A percentile compares a stretch with the other conserved stretches of the same genome.
These are phyloP conservation scores for Pycnonotus jocosus DNA, from an alignment of 2,113 vertebrate genomes.

Conservation along the genomic window DNA sequence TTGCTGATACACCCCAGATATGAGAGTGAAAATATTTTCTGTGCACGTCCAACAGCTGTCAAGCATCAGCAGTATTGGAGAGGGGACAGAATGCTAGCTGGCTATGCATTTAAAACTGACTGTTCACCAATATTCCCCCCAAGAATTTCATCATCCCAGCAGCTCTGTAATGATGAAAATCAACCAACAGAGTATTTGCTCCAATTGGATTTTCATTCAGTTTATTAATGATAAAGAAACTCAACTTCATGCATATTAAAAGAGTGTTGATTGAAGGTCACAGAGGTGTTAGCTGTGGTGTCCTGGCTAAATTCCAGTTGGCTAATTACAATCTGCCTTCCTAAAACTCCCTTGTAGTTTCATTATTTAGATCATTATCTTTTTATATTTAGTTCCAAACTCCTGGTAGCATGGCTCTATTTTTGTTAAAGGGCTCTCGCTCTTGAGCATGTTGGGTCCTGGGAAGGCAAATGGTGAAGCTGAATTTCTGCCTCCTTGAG, in stretches of 20 bases:
- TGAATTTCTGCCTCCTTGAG: background rate
- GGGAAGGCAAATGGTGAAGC: background rate
- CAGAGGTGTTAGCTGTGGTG: slow-evolving; percentile 63
- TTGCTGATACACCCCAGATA: background rate
- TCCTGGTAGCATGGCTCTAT: background rate
- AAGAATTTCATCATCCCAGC: background rate
- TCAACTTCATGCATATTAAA: slow-evolving; percentile 54
- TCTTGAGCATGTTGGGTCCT: background rate
- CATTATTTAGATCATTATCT: slow-evolving; percentile 57
- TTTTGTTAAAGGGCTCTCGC: background rate
- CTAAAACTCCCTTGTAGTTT: slow-evolving; percentile 51
- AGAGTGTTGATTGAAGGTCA: slow-evolving; percentile 59
- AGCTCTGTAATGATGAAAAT: slow-evolving; percentile 14
- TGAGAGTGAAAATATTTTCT: background rate
- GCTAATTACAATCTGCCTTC: slow-evolving; percentile 64
- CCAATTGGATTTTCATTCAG: slow-evolving; percentile 18
- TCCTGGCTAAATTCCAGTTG: slow-evolving; percentile 66
- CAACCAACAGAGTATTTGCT: slow-evolving; percentile 26
- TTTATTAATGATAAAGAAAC: slow-evolving; percentile 30
- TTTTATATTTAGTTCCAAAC: slow-evolving; percentile 28
- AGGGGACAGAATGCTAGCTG: background rate
- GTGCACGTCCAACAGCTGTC: background rate
- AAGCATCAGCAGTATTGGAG: background rate
- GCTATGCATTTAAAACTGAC: background rate
- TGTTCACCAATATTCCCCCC: background rate